Percentiles rank a stretch among this genome's conserved stretches.
Conservation (phyloP, 2,113 vertebrate genomes). For the Notarius quadriscutis region DNA sequence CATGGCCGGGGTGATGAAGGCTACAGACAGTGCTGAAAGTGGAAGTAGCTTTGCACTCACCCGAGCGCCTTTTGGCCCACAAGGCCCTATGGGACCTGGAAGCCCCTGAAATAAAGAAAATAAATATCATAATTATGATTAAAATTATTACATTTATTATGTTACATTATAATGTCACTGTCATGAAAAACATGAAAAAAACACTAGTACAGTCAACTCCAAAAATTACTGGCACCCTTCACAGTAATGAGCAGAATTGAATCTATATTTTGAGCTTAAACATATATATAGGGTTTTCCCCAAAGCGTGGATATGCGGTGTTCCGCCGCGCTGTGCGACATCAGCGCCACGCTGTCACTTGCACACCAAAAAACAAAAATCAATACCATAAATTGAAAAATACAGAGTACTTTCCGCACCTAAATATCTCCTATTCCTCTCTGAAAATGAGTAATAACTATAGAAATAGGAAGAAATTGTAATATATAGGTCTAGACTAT, state of each 20-base stretch:
- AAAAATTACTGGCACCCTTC: background rate
- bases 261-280: background rate
- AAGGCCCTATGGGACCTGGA: constrained; percentile 91
- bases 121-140: background rate
- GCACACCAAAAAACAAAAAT: too few species aligned
- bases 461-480: too few species aligned
- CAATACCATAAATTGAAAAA: too few species aligned
- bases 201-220: background rate
- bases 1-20: background rate
- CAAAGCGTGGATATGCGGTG: too few species aligned
- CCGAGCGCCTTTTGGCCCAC: constrained; percentile 91
- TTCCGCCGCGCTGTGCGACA: too few species aligned
- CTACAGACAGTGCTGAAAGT: constrained; percentile 12
- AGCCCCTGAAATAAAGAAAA: constrained; percentile 79
- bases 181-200: background rate
- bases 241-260: background rate
- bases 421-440: too few species aligned
- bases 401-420: too few species aligned
- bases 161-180: background rate
- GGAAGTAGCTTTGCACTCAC: constrained; percentile 74
- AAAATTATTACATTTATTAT: background rate
- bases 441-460: too few species aligned
- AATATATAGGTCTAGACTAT: too few species aligned
- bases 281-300: too few species aligned
- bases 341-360: too few species aligned